A percentile compares a stretch with the other conserved stretches of the same genome.
Evolutionary conservation across 2,113 vertebrate species (phyloP).

Genomic region (Platysternon megacephalum): DNA sequence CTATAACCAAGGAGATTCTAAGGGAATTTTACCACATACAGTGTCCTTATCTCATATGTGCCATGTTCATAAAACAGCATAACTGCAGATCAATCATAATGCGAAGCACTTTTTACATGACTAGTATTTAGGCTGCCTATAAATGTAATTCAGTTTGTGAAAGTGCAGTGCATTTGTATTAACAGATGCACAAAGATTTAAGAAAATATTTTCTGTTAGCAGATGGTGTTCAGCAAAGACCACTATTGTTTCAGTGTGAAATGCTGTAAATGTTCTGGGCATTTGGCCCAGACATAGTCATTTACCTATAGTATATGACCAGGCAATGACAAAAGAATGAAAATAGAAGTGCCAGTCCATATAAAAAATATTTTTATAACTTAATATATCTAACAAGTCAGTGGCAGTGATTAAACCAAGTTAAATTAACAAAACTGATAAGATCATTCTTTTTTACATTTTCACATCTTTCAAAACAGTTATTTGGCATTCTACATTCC

Average conservation of each 20-base stretch:
- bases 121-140: conserved; percentile 61
- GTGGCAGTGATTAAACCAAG: conserved; percentile 72
- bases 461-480: conserved; percentile 42
- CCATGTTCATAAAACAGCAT: background rate
- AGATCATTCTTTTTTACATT: conserved; percentile 40
- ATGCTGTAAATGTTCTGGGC: conserved; percentile 84
- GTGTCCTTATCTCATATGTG: conserved; percentile 10
- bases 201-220: conserved; percentile 68
- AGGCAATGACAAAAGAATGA: conserved; percentile 77
- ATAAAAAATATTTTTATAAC: conserved; percentile 83
- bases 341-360: conserved; percentile 81
- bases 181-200: conserved; percentile 59
- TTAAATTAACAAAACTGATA: conserved; percentile 77
- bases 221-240: conserved; percentile 87
- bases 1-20: conserved; percentile 27
- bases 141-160: conserved; percentile 57
- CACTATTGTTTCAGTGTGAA: conserved; percentile 84
- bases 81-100: conserved; percentile 34
- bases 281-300: conserved; percentile 81
- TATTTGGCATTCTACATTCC: conserved; percentile 43
- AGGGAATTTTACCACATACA: background rate
- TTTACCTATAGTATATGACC: conserved; percentile 86
- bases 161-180: conserved; percentile 63
- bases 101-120: conserved; percentile 63
- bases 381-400: conserved; percentile 77